Evolutionary conservation across 2,113 vertebrate genomes (phyloP).

Genomic region (Regulus satrapa): DNA sequence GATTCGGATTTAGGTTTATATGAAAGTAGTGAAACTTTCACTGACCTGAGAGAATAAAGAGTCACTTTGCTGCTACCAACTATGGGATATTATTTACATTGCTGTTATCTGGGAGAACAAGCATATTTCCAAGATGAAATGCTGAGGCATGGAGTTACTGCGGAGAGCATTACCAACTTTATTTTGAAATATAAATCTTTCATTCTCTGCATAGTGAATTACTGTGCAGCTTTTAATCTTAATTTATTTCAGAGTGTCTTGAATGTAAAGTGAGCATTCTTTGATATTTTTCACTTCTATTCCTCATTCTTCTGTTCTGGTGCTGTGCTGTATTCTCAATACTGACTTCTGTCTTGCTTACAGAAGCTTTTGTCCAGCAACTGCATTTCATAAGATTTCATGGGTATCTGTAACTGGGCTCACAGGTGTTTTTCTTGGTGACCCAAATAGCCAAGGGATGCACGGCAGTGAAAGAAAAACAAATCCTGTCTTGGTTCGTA

Average conservation of each 20-base stretch:
- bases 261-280: background rate
- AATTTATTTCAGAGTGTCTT: background rate
- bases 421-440: background rate
- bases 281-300: background rate
- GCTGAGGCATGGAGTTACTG: background rate
- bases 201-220: background rate
- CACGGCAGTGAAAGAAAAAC: background rate
- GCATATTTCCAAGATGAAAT: background rate
- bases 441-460: background rate
- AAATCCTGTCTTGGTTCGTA: background rate
- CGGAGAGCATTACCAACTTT: background rate
- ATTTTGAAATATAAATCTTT: constrained; percentile 6
- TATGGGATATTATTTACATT: background rate
- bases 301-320: background rate
- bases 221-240: background rate
- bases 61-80: background rate
- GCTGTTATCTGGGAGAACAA: background rate
- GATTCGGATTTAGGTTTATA: background rate
- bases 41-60: background rate
- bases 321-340: background rate
- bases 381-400: background rate
- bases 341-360: background rate
- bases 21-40: background rate
- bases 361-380: background rate
- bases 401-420: background rate